These are phyloP conservation scores for Phanerotoma sp. DNA, from an alignment of 2,888 invertebrate genomes.

Conservation along the genomic window DNA sequence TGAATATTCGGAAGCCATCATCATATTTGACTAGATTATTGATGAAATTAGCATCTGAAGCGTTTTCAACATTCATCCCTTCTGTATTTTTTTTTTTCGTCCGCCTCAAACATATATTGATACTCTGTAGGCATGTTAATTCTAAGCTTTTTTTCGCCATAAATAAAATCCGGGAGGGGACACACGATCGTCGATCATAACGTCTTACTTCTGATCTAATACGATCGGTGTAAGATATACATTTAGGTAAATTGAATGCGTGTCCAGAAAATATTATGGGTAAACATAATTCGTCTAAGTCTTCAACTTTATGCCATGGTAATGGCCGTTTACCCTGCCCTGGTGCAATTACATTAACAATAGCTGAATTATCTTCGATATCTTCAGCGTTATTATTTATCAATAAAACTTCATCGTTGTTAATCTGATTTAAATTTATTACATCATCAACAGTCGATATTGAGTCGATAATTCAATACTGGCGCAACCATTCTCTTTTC, in stretches of 20 bases:
- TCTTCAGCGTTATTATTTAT: conserved; percentile 29
- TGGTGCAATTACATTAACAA: too few species aligned
- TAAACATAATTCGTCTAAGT: conserved; percentile 38
- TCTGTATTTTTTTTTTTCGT: background rate
- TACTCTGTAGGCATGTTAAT: conserved; percentile 22
- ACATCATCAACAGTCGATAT: conserved; percentile 31
- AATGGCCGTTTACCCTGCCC: conserved; percentile 38
- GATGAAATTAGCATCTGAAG: background rate
- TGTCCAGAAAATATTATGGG: conserved; percentile 36
- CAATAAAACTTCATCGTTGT: too few species aligned
- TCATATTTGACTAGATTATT: conserved; percentile 11
- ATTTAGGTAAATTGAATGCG: conserved; percentile 20
- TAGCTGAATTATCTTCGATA: too few species aligned
- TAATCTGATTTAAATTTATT: too few species aligned
- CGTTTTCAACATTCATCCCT: too few species aligned
- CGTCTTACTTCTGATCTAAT: conserved; percentile 27
- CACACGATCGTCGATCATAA: conserved; percentile 22
- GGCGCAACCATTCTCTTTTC: conserved; percentile 50
- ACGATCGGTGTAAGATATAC: conserved; percentile 10
- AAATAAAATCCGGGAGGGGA: conserved; percentile 25
- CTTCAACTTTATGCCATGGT: conserved; percentile 33
- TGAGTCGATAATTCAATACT: conserved; percentile 44
- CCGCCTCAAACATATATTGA: conserved; percentile 29
- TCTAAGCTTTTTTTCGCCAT: conserved; percentile 33
- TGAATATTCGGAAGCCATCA: conserved; percentile 18